These are phyloP conservation scores for Montipora efflorescens DNA, from an alignment of 64 coral and sea anemone species.

Conservation along the genomic window DNA sequence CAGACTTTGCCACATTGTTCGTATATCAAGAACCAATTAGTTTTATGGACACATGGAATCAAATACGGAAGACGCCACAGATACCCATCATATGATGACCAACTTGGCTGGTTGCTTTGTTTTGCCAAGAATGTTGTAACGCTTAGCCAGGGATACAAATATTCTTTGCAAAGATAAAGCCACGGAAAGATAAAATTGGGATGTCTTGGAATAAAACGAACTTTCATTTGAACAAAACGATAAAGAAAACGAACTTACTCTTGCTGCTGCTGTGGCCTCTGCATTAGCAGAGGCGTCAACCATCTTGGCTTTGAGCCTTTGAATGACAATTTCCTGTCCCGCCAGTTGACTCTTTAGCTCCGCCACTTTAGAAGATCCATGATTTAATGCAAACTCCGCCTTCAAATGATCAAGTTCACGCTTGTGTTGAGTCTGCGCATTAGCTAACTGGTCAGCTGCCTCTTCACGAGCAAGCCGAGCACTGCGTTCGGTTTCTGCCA, in stretches of 20 bases:
- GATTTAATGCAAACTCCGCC: slow-evolving; percentile 76
- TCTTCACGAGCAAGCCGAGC: slow-evolving; percentile 84
- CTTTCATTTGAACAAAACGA: no score
- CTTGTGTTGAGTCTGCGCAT: slow-evolving; percentile 75
- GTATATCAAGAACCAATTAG: no score
- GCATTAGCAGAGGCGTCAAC: slow-evolving; percentile 49
- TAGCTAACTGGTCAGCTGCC: slow-evolving; percentile 88
- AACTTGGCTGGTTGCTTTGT: no score
- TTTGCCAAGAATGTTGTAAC: no score
- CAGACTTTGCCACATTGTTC: no score
- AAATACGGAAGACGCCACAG: no score
- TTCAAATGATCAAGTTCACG: slow-evolving; percentile 79
- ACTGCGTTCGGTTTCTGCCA: slow-evolving; percentile 86
- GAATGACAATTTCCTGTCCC: slow-evolving; percentile 89
- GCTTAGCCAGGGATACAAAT: no score
- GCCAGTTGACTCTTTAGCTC: slow-evolving; percentile 90
- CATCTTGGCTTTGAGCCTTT: slow-evolving; percentile 89
- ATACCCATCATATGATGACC: no score
- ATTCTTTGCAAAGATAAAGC: no score
- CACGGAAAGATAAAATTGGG: no score
- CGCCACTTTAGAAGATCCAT: slow-evolving; percentile 82
- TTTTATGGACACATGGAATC: no score
- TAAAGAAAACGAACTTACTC: slow-evolving; percentile 32
- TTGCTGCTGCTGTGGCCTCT: slow-evolving; percentile 71
- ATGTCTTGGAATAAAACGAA: no score